A percentile compares a stretch with the other conserved stretches of the same genome.
These are phyloP conservation scores for Drosophila melanosoma DNA, from an alignment of 2,888 invertebrate species.

Conservation along the genomic window DNA sequence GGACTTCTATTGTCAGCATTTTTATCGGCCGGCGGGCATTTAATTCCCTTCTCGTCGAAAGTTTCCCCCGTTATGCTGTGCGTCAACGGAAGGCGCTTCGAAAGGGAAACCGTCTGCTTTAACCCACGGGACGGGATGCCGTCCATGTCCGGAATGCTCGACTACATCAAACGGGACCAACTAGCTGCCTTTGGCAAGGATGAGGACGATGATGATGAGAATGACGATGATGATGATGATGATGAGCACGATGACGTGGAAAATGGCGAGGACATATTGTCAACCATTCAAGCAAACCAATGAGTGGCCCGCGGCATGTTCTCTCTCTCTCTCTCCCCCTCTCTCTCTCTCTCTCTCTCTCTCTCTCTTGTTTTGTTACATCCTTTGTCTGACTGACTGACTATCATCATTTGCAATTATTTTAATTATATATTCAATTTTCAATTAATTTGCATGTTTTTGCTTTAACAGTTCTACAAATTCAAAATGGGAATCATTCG, in stretches of 20 bases:
- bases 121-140: constrained; percentile 33
- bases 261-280: constrained; percentile 59
- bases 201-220: constrained; percentile 14
- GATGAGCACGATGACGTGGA: constrained; percentile 35
- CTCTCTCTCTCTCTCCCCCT: not conserved
- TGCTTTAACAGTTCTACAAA: constrained; percentile 1
- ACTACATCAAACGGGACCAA: constrained; percentile 58
- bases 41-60: constrained; percentile 57
- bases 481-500: constrained; percentile 26
- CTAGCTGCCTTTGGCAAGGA: constrained; percentile 32
- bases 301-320: constrained; percentile 26
- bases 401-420: constrained; percentile 38
- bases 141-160: constrained; percentile 43
- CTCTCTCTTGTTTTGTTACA: not conserved
- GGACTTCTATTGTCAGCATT: constrained; percentile 58
- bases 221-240: constrained; percentile 19
- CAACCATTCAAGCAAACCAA: constrained; percentile 64
- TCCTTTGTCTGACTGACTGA: constrained; percentile 33
- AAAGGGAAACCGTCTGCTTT: constrained; percentile 50
- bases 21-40: constrained; percentile 58
- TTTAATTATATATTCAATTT: constrained; percentile 52
- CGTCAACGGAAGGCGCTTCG: constrained; percentile 60
- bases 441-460: constrained; percentile 53
- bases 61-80: constrained; percentile 51
- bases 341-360: not conserved